Evolutionary conservation across 2,797 vertebrate species (phyloP), one percentile per base, ranked within the genome.

Genomic region (Eptatretus atami): DNA sequence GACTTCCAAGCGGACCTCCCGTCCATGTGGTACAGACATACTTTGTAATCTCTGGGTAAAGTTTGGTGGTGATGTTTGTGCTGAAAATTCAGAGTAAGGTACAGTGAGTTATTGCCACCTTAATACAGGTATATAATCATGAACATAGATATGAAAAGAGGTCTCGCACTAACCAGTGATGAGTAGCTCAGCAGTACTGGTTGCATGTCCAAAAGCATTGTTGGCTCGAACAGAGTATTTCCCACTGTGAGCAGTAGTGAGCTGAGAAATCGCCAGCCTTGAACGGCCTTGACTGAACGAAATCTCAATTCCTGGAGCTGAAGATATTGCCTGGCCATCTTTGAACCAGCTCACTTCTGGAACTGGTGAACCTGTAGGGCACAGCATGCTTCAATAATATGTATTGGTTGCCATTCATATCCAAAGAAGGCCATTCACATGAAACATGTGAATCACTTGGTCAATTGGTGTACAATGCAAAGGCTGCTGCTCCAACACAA

Each of bases 341-440:
- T 83, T 80, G 74, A 83, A 94, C 90, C 87, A 94, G 82, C 79
- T 92, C 83, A 94, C 86, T 77, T 95, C 90, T 74, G 87, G 90
- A 87, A 85, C 82, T 80, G 86, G 86, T 72, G 76, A 80, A 79
- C 86, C 87, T 93, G 65, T 3, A 67, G 53, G 9, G 9, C 66
- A 10, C 31, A 44, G 31, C 6, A 44, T 44, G 31, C 31, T 44
- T 44, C 31, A 44, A 44, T 44, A 44, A 44, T 44, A 8, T 44
- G 31, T 44, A 8, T 44, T 44, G 31, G 31, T 44, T 44, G 31
- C 31, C 31, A 44, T 44, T 44, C 31, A 5, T 44, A 44, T 44
- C 31, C 31, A 44, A 44, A 44, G 31, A 44, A 44, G 31, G 31
- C 2, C 6, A 8, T 4, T 44, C 31, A 44, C 31, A 44, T 44